Evolutionary conservation across 2,113 vertebrate species (phyloP), one percentile per base, ranked within the genome.

Genomic region (Thryonomys swinderianus): DNA sequence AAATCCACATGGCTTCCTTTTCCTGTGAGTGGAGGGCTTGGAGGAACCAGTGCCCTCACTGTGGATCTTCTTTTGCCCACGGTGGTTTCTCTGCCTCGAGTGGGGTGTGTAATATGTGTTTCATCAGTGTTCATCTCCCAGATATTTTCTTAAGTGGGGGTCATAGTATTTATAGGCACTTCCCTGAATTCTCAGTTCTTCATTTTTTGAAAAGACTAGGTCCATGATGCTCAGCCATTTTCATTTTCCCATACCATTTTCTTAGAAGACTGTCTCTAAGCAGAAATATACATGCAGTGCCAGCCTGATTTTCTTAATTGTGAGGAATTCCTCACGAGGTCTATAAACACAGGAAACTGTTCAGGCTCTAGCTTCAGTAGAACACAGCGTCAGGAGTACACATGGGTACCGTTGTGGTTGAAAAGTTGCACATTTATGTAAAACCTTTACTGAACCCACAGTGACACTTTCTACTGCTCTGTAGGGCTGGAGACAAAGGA

Each of bases 161-260:
- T 51, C 17, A 7, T 11, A 51, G 27, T 20, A 40, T 11, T 88
- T 64, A 67, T 1, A 61, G 61, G 80, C 10, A 10, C 55, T 86
- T 92, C 82, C 85, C 61, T 85, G 91, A 86, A n/a, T 53, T 48
- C 27, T 87, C 62, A 79, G 57, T 83, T 86, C 59, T 53, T 96
- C 69, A 37, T 53, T 34, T 45, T 34, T 61, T 55, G 62, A 90
- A 79, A 91, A 51, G 62, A 51, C 23, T n/a, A 51, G 5, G 80
- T 42, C 45, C 81, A 18, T 40, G 42, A 62, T 14, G 57, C 4
- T 88, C 21, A 53, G 9, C 32, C 57, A 59, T 79, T 78, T 82
- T 74, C 16, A 42, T 79, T 94, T 92, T 79, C 73, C 23, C 53
- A 64, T n/a, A 27, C 27, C 4, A 34, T 82, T 85, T 76, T 12